Base-by-base conservation (phyloP, 2,797 vertebrate genomes). In the Artibeus lituratus region DNA sequence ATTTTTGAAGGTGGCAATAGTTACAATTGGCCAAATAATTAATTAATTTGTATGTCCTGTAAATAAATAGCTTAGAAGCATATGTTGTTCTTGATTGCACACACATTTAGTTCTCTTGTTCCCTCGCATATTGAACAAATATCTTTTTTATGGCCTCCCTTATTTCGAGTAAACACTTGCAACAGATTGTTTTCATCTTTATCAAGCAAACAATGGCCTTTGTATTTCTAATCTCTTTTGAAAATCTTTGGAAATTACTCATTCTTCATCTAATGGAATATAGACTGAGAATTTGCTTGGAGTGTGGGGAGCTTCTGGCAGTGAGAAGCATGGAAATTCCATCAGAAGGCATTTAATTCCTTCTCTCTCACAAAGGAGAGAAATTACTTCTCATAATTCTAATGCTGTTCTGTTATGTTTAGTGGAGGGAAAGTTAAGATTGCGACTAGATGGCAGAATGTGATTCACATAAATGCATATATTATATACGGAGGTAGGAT, bases 161-260 rank as follows among this genome's bases (percentile, higher is more conserved):
- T 72, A 37, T 69, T 81, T 91, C 67, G 32, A 86, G 14, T 72
- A 82, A 88, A 87, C 5, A 69, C 3, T 88, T 85, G 32, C 26
- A 85, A 82, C 35, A 80, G 42, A 39, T 62, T 92, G 4, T 94
- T 95, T 92, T 62, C 37, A 42, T 80, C 86, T 83, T 87, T 82
- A 57, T 87, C 39, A 94, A 65, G 39, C 5, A 92, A 90, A 84
- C 3, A 73, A 81, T 49, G 24, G 1, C 26, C 18, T 89, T 93
- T 90, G 2, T 90, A 49, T 87, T 67, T 90, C 19, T 81, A 84
- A 39, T 95, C 35, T 39, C 12, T 82, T 96, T 44, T 82, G 15
- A 88, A 80, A 86, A 74, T 55, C 29, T 87, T 92, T 78, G 15
- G 37, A 81, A 81, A 87, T 77, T 7, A 55, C 69, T 90, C 51